Base-by-base conservation (phyloP, 1,140 invertebrate genomes). In the Galleria mellonella region DNA sequence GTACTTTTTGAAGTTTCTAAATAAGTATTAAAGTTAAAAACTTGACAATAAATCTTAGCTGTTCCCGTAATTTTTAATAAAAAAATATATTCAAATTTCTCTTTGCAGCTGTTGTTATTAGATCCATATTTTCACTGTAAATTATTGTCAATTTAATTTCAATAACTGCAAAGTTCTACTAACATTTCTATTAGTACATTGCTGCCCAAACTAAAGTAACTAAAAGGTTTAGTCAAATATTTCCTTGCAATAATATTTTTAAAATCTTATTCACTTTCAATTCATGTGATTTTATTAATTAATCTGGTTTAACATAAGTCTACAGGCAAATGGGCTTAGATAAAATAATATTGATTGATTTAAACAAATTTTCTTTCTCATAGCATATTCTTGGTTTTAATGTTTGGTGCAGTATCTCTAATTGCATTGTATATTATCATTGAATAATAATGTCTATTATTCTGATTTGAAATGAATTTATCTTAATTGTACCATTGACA, bases 401-500 rank as follows among this genome's bases (percentile, higher is more conserved):
- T 73, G 76, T 83, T 83, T 84, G 81, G 77, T 78, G 81, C 81
- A 84, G 81, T 76, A 79, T 83, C 49, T 81, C 72, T 83, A 73
- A 79, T 83, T 67, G 73, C 81, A 84, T 82, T 84, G 77, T 82
- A 84, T 72, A 84, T 81, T 81, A 69, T 68, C 79, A 82, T 81
- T 64, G 66, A 70, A 72, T 74, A 75, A 73, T 73, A 70, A 68
- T 70, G 63, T 75, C 41, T 68, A 64, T 66, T 64, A 62, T 59
- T 72, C 57, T 60, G 62, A 75, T 60, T 69, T 48, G 39, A 37
- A 50, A 43, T 47, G 58, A 64, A 57, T 50, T 51, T 46, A 36
- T 39, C 49, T 23, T 56, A 53, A 64, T 57, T 65, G 53, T 65
- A 65, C 45, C 55, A 52, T 47, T 60, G 40, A 55, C 47, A 59